Percentiles rank a stretch among this genome's conserved stretches.
These are phyloP conservation scores for Numenius phaeopus DNA, from an alignment of 2,797 vertebrate species.

Conservation along the genomic window DNA sequence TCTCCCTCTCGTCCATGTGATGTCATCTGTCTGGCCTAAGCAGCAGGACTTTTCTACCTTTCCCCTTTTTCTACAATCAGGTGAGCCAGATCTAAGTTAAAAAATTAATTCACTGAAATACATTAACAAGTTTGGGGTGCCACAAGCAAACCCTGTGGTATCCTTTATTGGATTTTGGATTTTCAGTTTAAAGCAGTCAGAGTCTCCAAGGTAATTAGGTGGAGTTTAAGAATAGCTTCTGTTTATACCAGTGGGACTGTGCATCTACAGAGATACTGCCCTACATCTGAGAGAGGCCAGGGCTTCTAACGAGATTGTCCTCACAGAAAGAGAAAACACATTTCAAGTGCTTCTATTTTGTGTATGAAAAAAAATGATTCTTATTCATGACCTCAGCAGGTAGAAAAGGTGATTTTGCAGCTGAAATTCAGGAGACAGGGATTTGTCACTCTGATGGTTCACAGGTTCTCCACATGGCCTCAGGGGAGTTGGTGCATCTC, in stretches of 20 bases:
- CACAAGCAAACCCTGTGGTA: neutral
- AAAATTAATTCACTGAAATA: neutral
- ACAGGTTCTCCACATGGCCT: neutral
- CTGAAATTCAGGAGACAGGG: neutral
- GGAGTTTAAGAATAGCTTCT: constrained; percentile 47
- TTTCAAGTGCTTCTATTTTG: neutral
- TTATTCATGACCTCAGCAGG: neutral
- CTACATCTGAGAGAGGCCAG: constrained; percentile 38
- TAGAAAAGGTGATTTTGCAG: neutral
- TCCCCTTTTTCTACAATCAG: neutral
- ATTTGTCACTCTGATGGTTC: neutral
- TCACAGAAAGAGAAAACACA: neutral
- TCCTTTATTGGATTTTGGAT: neutral
- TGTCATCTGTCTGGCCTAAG: neutral
- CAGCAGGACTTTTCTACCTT: neutral
- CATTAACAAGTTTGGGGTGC: neutral
- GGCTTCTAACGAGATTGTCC: neutral
- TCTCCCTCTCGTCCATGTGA: rapidly evolving
- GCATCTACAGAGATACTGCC: neutral
- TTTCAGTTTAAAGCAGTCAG: neutral
- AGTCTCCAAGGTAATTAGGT: constrained; percentile 24
- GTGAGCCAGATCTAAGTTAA: neutral
- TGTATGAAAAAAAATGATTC: neutral
- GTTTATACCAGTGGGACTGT: neutral
- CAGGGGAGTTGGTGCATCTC: neutral